Percentiles rank a stretch among this genome's conserved stretches.
phyloP scores from a whole-genome alignment of 2,888 invertebrate species.

The Cephalotes varians region DNA sequence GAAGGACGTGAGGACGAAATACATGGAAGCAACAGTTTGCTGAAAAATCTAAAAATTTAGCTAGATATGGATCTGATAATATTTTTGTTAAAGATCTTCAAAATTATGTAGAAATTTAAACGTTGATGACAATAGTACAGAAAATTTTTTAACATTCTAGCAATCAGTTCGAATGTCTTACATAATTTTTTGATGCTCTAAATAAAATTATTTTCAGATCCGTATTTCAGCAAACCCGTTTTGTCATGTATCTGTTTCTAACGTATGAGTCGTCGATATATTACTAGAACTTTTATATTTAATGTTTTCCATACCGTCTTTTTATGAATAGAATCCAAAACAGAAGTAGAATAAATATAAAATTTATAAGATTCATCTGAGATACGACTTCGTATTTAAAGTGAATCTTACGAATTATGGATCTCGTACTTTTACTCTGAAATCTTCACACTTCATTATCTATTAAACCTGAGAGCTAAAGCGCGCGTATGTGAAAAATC shows the following conservation, averaged over 20 bases:
- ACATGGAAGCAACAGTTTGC: too few relatives aligned
- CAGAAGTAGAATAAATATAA: neutral
- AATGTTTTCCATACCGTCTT: neutral
- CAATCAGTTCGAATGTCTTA: too few relatives aligned
- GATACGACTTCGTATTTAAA: conserved; percentile 13
- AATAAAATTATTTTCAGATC: too few relatives aligned
- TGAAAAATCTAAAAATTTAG: too few relatives aligned
- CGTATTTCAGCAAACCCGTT: too few relatives aligned
- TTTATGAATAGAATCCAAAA: neutral
- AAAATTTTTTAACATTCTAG: too few relatives aligned
- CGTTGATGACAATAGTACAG: too few relatives aligned
- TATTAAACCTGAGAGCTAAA: neutral
- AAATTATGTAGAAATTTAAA: too few relatives aligned
- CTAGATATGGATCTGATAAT: too few relatives aligned
- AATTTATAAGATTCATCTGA: neutral
- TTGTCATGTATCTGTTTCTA: neutral
- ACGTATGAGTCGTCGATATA: neutral
- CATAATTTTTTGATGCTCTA: too few relatives aligned
- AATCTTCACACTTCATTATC: conserved; percentile 10
- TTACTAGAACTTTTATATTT: neutral
- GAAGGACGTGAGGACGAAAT: too few relatives aligned
- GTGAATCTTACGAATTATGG: neutral
- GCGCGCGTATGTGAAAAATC: neutral
- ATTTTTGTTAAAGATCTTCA: too few relatives aligned
- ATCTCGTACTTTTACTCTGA: neutral